Evolutionary conservation across 1,140 invertebrate genomes (phyloP).

Genomic region (Coelopa frigida): DNA sequence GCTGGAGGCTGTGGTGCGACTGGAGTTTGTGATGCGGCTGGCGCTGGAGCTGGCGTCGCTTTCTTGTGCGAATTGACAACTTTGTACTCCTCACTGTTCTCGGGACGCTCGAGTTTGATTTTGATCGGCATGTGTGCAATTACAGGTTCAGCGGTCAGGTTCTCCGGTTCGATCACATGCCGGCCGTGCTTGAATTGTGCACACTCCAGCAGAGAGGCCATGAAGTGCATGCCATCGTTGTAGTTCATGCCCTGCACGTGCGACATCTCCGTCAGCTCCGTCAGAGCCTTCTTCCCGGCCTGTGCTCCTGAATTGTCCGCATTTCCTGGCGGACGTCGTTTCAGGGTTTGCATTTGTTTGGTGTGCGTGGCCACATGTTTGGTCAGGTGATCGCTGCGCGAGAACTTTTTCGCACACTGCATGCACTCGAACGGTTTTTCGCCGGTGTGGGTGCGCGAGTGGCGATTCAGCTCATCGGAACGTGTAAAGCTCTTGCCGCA

Average conservation of each 20-base stretch:
- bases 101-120: slow-evolving; percentile 36
- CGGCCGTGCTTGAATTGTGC: not conserved
- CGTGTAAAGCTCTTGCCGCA: slow-evolving; percentile 49
- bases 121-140: slow-evolving; percentile 23
- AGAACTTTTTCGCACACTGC: slow-evolving; percentile 70
- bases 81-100: slow-evolving; percentile 37
- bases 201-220: slow-evolving; percentile 24
- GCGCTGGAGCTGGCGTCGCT: not conserved
- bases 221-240: slow-evolving; percentile 28
- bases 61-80: too few relatives aligned
- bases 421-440: slow-evolving; percentile 72
- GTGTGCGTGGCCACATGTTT: slow-evolving; percentile 55
- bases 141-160: not conserved
- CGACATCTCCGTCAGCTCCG: not conserved
- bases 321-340: not conserved
- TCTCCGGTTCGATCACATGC: too few relatives aligned
- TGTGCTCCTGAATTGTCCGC: not conserved
- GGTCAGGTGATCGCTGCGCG: slow-evolving; percentile 74
- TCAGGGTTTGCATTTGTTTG: slow-evolving; percentile 15
- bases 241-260: slow-evolving; percentile 22
- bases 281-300: not conserved
- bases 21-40: too few relatives aligned
- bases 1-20: not conserved
- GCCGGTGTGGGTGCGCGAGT: slow-evolving; percentile 60
- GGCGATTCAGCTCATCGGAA: slow-evolving; percentile 44